phyloP scores from a whole-genome alignment of 30 jellyfish, hydroid and myxozoan genomes.

The Hydractinia echinata region DNA sequence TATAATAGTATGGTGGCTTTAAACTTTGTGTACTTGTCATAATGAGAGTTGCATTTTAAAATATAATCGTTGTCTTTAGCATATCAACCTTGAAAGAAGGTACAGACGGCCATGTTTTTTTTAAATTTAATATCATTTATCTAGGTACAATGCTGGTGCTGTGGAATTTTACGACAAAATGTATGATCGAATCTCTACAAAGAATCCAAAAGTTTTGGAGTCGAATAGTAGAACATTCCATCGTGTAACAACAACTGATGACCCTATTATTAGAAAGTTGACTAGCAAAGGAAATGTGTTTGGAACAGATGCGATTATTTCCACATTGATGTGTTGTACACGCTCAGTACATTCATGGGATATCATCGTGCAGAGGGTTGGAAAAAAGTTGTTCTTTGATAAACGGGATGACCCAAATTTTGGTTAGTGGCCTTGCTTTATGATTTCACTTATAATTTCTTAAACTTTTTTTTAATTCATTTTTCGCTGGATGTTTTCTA shows the following conservation, averaged over 20 bases:
- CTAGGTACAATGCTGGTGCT: slow-evolving; percentile 86
- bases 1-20: not conserved
- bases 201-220: slow-evolving; percentile 63
- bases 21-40: not conserved
- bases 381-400: slow-evolving; percentile 89
- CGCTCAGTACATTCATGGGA: slow-evolving; percentile 98
- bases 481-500: not conserved
- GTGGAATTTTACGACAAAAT: slow-evolving; percentile 82
- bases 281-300: slow-evolving; percentile 92
- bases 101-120: not conserved
- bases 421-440: slow-evolving; percentile 43
- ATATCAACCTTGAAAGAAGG: not conserved
- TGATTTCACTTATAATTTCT: not conserved
- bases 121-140: not conserved
- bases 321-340: slow-evolving; percentile 96
- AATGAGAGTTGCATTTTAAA: not conserved
- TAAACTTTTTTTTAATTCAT: not conserved
- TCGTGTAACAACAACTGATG: slow-evolving; percentile 97
- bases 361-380: slow-evolving; percentile 94
- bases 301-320: slow-evolving; percentile 97
- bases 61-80: not conserved
- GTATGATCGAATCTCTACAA: slow-evolving; percentile 78
- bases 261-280: slow-evolving; percentile 92
- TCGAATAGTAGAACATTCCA: slow-evolving; percentile 78
- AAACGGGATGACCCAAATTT: slow-evolving; percentile 92